Percentiles rank a stretch among this genome's conserved stretches.
Conservation (phyloP, 1,140 invertebrate species). For the Dendroctonus valens region DNA sequence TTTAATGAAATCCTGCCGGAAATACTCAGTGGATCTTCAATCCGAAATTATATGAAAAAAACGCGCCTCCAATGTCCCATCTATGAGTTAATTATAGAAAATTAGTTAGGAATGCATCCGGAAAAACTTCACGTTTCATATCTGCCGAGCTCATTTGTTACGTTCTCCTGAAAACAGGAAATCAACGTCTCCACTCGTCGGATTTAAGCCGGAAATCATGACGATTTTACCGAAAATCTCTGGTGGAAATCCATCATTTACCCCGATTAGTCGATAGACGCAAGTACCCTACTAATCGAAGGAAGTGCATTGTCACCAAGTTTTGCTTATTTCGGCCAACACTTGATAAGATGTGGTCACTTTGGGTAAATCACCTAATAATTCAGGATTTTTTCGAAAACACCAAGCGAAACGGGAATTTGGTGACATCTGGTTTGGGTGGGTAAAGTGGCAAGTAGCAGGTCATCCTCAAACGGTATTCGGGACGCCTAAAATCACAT, state of each 20-base stretch:
- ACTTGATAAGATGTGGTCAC: no score
- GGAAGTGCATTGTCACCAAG: no score
- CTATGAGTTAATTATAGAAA: no score
- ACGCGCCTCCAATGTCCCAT: no score
- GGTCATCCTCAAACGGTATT: constrained; percentile 16
- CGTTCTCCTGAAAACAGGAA: neutral
- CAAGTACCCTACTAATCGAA: no score
- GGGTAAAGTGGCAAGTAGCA: neutral
- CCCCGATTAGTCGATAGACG: neutral
- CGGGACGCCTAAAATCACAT: constrained; percentile 11
- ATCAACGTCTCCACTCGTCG: neutral
- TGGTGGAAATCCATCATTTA: neutral
- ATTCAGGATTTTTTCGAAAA: no score
- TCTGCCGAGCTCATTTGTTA: neutral
- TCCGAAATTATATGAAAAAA: no score
- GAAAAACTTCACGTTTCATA: constrained; percentile 1
- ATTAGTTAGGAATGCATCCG: neutral
- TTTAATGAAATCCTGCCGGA: no score
- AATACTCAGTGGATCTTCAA: no score
- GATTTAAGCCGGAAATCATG: neutral
- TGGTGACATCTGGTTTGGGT: constrained; percentile 14
- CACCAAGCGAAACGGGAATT: neutral
- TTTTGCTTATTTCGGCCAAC: no score
- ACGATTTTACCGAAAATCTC: neutral
- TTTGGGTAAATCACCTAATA: no score